These are phyloP conservation scores for Lacanobia oleracea DNA, from an alignment of 2,888 invertebrate species.

Conservation along the genomic window DNA sequence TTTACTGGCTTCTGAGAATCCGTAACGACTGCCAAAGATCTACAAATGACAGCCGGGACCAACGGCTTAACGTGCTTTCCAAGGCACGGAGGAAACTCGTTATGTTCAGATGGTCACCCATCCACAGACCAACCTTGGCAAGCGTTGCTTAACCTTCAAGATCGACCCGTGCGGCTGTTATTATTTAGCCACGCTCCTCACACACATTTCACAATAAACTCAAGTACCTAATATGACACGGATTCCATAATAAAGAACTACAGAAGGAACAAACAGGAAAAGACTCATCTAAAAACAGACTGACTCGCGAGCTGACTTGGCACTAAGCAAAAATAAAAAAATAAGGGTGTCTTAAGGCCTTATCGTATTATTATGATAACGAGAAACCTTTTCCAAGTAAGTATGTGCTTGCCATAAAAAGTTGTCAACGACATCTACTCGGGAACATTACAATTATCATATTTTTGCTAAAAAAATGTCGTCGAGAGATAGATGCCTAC, in stretches of 20 bases:
- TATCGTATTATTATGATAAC: slow-evolving; percentile 67
- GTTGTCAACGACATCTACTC: slow-evolving; percentile 55
- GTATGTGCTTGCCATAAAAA: slow-evolving; percentile 57
- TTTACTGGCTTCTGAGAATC: too few species aligned
- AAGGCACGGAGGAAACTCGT: too few species aligned
- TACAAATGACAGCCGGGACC: too few species aligned
- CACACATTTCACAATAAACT: slow-evolving; percentile 1
- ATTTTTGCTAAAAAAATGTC: slow-evolving; percentile 31
- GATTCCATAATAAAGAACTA: slow-evolving; percentile 22
- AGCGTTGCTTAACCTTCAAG: too few species aligned
- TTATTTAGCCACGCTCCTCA: too few species aligned
- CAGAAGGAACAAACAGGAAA: slow-evolving; percentile 59
- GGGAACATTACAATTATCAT: slow-evolving; percentile 57
- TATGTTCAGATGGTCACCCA: too few species aligned
- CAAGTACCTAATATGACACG: background rate
- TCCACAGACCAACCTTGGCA: too few species aligned
- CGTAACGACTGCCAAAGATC: too few species aligned
- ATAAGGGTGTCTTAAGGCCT: slow-evolving; percentile 59
- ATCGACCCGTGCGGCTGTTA: too few species aligned
- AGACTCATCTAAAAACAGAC: slow-evolving; percentile 59
- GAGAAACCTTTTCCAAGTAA: slow-evolving; percentile 58
- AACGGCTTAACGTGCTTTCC: too few species aligned
- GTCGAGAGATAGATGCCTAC: background rate
- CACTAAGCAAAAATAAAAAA: slow-evolving; percentile 61
- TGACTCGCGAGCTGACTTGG: slow-evolving; percentile 52